Evolutionary conservation across 2,113 vertebrate genomes (phyloP), one percentile per base, ranked within the genome.

Genomic region (Rhinolophus ferrumequinum): DNA sequence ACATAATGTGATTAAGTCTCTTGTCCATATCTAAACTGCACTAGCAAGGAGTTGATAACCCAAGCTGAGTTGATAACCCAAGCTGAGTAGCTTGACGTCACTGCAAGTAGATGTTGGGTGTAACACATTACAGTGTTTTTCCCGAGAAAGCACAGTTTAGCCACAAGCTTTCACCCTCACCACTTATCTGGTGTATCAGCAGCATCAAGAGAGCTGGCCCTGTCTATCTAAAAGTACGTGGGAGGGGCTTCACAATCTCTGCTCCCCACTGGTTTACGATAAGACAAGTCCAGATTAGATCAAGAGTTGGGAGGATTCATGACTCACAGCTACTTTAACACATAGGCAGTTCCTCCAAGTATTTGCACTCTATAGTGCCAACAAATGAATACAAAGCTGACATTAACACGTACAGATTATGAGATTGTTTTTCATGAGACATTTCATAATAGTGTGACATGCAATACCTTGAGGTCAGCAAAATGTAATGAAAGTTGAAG

Each of bases 231-330:
- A 67, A 8, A 41, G 1, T 50, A 5, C 2, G 5, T 0, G 0
- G 52, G 66, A 92, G 76, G 41, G 66, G n/a, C 1, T 82, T 52
- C 64, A 12, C 47, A 82, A 26, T 77, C 85, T 93, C 70, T 96
- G 76, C 52, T 91, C 54, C 62, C 90, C 69, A 67, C 41, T 58
- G 44, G 66, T n/a, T 93, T 92, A 64, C 8, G 83, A 76, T 87
- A 96, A 97, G 60, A 77, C 54, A 38, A 87, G 18, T 24, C 67
- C 56, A 50, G 56, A 60, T 91, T 82, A 94, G 75, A 93, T 88
- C n/a, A 64, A 66, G 75, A 50, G 12, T 69, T 64, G 44, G 50
- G 54, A 96, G 73, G 26, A 41, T 44, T 62, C 70, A 3, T 60
- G 82, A 87, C 54, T 96, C 83, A 87, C 30, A 66, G 21, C 24